These are phyloP conservation scores for Neocloeon triangulifer DNA, from an alignment of 1,140 invertebrate species.

Conservation along the genomic window DNA sequence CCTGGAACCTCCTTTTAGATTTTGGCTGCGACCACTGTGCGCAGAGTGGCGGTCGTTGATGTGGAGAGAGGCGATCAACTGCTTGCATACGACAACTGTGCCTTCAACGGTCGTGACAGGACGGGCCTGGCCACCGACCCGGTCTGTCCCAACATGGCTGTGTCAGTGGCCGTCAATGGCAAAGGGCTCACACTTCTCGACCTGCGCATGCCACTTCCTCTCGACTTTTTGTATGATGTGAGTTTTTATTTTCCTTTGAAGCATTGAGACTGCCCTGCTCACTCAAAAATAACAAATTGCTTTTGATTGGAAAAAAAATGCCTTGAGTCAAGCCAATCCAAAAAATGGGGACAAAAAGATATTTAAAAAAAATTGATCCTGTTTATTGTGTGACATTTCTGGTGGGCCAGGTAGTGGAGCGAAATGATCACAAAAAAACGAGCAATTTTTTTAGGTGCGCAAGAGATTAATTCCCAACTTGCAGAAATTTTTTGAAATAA, in stretches of 20 bases:
- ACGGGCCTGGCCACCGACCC: slow-evolving; percentile 25
- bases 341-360: neutral
- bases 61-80: slow-evolving; percentile 23
- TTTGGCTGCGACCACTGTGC: slow-evolving; percentile 21
- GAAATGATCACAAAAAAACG: no score
- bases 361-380: no score
- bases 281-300: neutral
- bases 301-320: neutral
- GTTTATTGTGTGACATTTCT: no score
- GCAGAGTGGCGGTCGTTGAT: slow-evolving; percentile 22
- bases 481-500: no score
- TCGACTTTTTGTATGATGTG: slow-evolving; percentile 27
- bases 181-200: slow-evolving; percentile 26
- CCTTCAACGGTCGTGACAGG: slow-evolving; percentile 21
- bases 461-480: no score
- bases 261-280: no score
- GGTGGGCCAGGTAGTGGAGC: no score
- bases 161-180: slow-evolving; percentile 23
- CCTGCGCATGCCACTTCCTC: slow-evolving; percentile 23
- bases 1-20: slow-evolving; percentile 18
- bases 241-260: slow-evolving; percentile 8
- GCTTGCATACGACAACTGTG: slow-evolving; percentile 25
- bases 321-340: neutral
- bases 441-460: no score
- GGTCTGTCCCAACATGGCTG: slow-evolving; percentile 21